Evolutionary conservation across 1,140 invertebrate species (phyloP).

Genomic region (Metopolophium dirhodum): DNA sequence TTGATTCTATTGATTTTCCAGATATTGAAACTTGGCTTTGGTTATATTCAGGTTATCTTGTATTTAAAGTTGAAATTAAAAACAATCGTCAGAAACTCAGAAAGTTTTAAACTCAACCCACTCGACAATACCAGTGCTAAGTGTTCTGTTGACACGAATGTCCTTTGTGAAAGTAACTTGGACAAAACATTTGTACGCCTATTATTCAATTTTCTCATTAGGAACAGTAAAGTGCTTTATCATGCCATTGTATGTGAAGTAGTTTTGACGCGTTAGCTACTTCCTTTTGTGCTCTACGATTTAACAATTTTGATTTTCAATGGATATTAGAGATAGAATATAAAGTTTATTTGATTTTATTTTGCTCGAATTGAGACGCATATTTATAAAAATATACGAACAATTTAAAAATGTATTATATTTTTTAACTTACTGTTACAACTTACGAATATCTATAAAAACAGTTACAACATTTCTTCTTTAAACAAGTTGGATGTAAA

Average conservation of each 20-base stretch:
- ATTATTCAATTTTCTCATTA: constrained; percentile 27
- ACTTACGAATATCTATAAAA: background rate
- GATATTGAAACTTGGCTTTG: background rate
- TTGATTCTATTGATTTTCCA: background rate
- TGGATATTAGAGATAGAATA: constrained; percentile 4
- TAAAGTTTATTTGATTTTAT: background rate
- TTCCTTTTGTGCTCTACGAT: background rate
- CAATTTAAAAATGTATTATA: background rate
- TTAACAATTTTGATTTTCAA: background rate
- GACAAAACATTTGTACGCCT: background rate
- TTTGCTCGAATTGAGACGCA: background rate
- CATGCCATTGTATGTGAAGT: background rate
- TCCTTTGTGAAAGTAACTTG: constrained; percentile 15
- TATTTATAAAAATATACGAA: background rate
- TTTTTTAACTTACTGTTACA: background rate
- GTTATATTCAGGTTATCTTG: background rate
- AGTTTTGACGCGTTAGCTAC: constrained; percentile 26
- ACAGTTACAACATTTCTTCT: background rate
- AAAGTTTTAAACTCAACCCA: background rate
- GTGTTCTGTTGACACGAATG: constrained; percentile 4
- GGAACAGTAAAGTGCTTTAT: background rate
- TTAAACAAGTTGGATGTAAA: background rate
- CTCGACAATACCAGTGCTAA: background rate
- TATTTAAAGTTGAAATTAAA: background rate
- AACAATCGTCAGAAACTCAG: constrained; percentile 23